Percentiles rank a stretch among this genome's conserved stretches.
Conservation (phyloP, 2,888 invertebrate genomes). For the Limnephilus auricula region DNA sequence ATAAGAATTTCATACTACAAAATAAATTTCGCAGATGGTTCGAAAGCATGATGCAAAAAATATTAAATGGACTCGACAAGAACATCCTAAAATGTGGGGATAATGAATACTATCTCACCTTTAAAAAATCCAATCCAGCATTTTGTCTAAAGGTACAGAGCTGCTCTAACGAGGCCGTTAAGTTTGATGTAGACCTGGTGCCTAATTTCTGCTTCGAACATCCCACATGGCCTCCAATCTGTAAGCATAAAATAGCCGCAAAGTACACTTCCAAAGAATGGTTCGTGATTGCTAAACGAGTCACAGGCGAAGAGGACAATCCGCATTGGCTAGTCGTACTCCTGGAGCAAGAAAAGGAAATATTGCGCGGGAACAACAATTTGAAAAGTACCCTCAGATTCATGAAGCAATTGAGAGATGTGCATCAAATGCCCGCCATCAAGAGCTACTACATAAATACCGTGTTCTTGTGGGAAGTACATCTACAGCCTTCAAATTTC, state of each 20-base stretch:
- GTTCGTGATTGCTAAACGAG: conserved; percentile 46
- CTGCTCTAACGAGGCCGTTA: background rate
- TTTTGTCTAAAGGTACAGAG: conserved; percentile 39
- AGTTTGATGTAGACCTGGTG: conserved; percentile 48
- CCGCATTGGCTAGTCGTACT: conserved; percentile 34
- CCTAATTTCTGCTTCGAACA: conserved; percentile 34
- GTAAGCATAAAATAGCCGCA: background rate
- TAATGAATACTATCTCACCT: background rate
- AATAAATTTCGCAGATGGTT: conserved; percentile 47
- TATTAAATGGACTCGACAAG: background rate
- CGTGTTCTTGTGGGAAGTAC: conserved; percentile 46
- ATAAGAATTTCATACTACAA: conserved; percentile 33
- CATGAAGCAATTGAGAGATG: conserved; percentile 43
- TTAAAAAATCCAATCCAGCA: conserved; percentile 45
- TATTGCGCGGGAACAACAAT: background rate
- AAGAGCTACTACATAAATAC: conserved; percentile 47
- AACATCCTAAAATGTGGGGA: background rate
- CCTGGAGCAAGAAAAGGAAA: conserved; percentile 35
- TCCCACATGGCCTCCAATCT: conserved; percentile 39
- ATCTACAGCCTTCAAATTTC: background rate
- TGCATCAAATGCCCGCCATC: background rate
- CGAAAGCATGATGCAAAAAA: conserved; percentile 34
- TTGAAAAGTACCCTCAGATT: conserved; percentile 48
- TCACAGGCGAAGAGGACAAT: background rate
- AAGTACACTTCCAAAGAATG: conserved; percentile 40